Conservation (phyloP, 2,888 invertebrate species). For the Himalopsyche kuldschensis region DNA sequence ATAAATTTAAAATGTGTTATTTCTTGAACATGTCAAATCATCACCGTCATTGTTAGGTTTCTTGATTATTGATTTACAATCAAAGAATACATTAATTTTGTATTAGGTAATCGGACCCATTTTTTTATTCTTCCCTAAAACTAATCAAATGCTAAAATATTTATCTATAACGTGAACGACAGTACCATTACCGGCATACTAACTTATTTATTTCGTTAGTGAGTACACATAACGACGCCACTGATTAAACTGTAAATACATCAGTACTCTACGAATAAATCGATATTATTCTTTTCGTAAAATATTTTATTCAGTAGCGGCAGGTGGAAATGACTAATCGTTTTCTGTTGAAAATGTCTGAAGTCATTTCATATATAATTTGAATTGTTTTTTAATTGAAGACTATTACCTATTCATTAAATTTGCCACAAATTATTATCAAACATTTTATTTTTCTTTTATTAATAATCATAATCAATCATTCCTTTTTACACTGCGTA, state of each 20-base stretch:
- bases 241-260: too few relatives aligned
- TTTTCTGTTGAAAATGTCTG: background rate
- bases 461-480: too few relatives aligned
- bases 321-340: background rate
- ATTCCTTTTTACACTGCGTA: too few relatives aligned
- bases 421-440: background rate
- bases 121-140: background rate
- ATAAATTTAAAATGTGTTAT: background rate
- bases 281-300: background rate
- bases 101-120: background rate
- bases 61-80: background rate
- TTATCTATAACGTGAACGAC: too few relatives aligned
- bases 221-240: too few relatives aligned
- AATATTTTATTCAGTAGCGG: background rate
- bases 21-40: background rate
- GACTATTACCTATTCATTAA: background rate
- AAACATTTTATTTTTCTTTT: background rate
- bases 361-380: background rate
- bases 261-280: background rate
- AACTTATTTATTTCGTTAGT: too few relatives aligned
- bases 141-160: background rate
- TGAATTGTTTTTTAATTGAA: background rate
- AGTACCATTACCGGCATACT: too few relatives aligned
- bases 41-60: background rate
- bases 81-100: background rate